Percentiles rank a stretch among this genome's conserved stretches.
These are phyloP conservation scores for Gastrophryne carolinensis DNA, from an alignment of 2,797 vertebrate genomes.

Conservation along the genomic window DNA sequence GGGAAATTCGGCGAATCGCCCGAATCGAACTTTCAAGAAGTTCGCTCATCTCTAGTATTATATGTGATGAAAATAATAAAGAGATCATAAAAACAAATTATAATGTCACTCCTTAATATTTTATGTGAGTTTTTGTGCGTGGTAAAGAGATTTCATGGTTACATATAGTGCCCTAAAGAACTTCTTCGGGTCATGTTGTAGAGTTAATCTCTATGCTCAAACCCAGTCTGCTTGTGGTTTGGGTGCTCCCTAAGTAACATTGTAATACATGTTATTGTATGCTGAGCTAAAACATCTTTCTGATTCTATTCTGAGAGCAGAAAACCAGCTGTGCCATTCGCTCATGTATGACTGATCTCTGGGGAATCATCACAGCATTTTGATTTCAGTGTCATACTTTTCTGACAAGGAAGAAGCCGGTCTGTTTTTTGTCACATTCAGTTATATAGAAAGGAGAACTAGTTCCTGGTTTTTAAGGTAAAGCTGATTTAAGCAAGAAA, in stretches of 20 bases:
- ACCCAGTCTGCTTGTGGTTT: not conserved
- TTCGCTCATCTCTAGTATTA: too few relatives aligned
- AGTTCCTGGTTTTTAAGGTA: not conserved
- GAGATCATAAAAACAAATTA: too few relatives aligned
- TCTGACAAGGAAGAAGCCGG: not conserved
- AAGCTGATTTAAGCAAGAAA: not conserved
- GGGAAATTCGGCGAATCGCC: too few relatives aligned
- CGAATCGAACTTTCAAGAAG: too few relatives aligned
- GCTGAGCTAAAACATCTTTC: not conserved
- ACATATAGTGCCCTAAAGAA: not conserved
- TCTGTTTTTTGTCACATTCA: not conserved
- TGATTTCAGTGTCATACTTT: conserved; percentile 5
- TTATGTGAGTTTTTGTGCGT: not conserved
- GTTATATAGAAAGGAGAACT: not conserved
- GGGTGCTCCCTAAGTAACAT: not conserved
- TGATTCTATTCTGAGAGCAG: not conserved
- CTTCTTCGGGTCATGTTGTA: not conserved
- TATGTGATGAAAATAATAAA: too few relatives aligned
- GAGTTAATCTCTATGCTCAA: not conserved
- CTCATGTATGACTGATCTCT: not conserved
- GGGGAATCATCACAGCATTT: conserved; percentile 4
- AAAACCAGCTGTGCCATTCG: conserved; percentile 9
- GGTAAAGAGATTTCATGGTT: not conserved
- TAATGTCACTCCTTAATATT: too few relatives aligned
- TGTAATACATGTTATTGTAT: not conserved